phyloP scores from a whole-genome alignment of 2,797 vertebrate species.

The Xiphorhynchus erythropygius region DNA sequence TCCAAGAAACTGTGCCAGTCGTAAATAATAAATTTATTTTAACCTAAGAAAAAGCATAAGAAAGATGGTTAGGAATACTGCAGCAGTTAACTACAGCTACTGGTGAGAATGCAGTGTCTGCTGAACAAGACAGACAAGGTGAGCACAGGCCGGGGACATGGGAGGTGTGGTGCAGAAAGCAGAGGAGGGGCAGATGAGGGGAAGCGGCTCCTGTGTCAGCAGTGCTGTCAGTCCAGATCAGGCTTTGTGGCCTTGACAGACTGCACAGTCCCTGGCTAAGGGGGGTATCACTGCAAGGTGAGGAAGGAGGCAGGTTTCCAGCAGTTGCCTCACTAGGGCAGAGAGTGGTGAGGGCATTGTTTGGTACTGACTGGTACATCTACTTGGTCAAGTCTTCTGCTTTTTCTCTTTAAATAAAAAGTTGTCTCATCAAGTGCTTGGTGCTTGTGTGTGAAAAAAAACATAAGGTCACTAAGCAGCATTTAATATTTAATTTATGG shows the following conservation, averaged over 20 bases:
- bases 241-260: not conserved
- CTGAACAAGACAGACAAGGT: not conserved
- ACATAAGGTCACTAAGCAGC: not conserved
- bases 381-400: not conserved
- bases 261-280: not conserved
- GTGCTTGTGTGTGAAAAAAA: not conserved
- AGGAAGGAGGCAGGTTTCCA: not conserved
- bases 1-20: not conserved
- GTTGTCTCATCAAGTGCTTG: not conserved
- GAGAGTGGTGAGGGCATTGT: not conserved
- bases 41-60: not conserved
- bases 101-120: not conserved
- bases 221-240: not conserved
- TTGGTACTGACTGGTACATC: not conserved
- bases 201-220: not conserved
- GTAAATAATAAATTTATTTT: not conserved
- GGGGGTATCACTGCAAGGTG: not conserved
- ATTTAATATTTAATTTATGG: not conserved
- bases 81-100: not conserved
- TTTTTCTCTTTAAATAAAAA: not conserved
- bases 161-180: not conserved
- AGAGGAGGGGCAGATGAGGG: rapidly evolving
- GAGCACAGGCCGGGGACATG: rapidly evolving
- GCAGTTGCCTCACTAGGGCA: not conserved
- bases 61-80: not conserved